Evolutionary conservation across 2,113 vertebrate species (phyloP).

Genomic region (Felis chaus): DNA sequence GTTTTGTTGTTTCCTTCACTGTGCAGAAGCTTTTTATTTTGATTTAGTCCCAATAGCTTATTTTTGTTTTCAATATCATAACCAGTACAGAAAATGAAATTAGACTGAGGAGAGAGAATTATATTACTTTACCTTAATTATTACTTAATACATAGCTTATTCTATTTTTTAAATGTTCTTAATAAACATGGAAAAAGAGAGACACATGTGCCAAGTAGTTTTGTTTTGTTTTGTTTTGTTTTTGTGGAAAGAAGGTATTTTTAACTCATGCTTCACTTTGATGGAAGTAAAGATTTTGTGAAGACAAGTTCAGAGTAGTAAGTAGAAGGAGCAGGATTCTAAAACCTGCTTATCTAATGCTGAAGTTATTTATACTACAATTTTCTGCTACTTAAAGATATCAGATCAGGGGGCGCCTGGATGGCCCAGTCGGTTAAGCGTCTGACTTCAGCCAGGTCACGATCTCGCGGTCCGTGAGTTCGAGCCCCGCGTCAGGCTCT

Average conservation of each 20-base stretch:
- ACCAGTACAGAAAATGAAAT: background rate
- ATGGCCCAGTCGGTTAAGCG: too few relatives aligned
- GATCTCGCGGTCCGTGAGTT: too few relatives aligned
- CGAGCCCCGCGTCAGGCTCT: too few relatives aligned
- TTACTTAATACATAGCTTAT: background rate
- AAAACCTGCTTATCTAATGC: background rate
- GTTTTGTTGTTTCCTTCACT: background rate
- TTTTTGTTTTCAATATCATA: background rate
- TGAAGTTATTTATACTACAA: background rate
- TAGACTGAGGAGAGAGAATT: background rate
- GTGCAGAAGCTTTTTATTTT: background rate
- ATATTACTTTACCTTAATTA: background rate
- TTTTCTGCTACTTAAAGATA: background rate
- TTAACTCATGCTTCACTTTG: background rate
- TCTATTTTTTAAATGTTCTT: background rate
- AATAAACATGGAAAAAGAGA: background rate
- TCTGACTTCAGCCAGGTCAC: too few relatives aligned
- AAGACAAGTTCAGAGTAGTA: background rate
- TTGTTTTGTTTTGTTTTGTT: background rate
- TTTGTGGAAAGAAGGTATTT: background rate
- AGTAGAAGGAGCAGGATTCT: background rate
- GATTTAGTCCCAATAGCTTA: background rate
- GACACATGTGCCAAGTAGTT: background rate
- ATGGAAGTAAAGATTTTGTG: constrained; percentile 9
- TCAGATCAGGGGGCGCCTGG: background rate